Percentiles rank a stretch among this genome's conserved stretches.
Conservation (phyloP, 2,113 vertebrate species). For the Malaclemys terrapin region DNA sequence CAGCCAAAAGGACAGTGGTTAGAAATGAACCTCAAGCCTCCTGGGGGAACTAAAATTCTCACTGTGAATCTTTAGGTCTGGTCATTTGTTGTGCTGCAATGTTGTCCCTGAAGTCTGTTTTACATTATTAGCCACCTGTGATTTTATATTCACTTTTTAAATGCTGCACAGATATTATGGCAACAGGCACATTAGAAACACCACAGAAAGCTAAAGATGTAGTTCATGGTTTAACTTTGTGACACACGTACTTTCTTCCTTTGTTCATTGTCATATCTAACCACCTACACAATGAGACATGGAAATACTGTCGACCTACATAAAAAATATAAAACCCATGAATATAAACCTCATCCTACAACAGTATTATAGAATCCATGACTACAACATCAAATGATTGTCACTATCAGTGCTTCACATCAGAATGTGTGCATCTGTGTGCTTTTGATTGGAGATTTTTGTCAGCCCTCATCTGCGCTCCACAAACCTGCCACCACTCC, state of each 20-base stretch:
- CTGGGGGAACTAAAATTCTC: background rate
- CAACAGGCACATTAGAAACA: background rate
- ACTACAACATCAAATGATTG: background rate
- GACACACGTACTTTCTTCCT: accelerated
- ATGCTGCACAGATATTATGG: background rate
- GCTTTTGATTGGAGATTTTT: background rate
- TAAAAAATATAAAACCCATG: background rate
- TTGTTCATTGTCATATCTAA: background rate
- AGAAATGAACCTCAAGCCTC: background rate
- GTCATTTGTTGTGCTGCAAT: background rate
- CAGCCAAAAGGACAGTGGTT: background rate
- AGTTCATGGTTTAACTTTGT: background rate
- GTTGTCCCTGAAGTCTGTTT: background rate
- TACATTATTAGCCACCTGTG: background rate
- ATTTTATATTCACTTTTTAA: background rate
- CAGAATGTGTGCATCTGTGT: background rate
- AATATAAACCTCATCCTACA: background rate
- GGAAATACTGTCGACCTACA: background rate
- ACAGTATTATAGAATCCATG: background rate
- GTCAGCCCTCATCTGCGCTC: too few species aligned
- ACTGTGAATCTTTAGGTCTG: background rate
- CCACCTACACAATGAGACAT: background rate
- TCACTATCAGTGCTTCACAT: background rate
- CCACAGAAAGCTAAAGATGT: background rate
- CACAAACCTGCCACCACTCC: too few species aligned